Evolutionary conservation across 2,113 vertebrate genomes (phyloP).

Genomic region (Rhizomys pruinosus): DNA sequence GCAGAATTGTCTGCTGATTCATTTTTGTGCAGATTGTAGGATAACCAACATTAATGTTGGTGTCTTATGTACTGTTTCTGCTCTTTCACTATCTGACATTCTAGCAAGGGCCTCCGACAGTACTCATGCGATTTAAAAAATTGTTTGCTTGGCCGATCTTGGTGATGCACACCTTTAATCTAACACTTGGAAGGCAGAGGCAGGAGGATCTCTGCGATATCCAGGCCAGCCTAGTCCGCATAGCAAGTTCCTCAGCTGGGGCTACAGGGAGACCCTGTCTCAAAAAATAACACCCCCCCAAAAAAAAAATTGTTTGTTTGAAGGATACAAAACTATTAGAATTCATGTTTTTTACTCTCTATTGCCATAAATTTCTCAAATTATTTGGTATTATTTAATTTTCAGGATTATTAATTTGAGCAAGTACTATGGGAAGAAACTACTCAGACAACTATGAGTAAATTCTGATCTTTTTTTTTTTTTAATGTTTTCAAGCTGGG

Average conservation of each 20-base stretch:
- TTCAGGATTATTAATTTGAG: not conserved
- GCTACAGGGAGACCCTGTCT: too few species aligned
- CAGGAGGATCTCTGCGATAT: too few species aligned
- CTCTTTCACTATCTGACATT: not conserved
- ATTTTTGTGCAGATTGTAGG: not conserved
- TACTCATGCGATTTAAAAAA: too few species aligned
- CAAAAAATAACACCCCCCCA: too few species aligned
- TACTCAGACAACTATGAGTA: not conserved
- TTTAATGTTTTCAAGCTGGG: conserved; percentile 86
- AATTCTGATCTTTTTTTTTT: not conserved
- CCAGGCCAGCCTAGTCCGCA: too few species aligned
- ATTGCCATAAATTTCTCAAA: not conserved
- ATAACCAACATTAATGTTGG: not conserved
- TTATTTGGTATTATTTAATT: conserved; percentile 45
- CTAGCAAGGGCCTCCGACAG: not conserved
- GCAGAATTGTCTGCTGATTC: not conserved
- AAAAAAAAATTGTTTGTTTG: too few species aligned
- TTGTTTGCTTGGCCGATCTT: too few species aligned
- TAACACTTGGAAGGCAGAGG: too few species aligned
- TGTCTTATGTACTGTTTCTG: not conserved
- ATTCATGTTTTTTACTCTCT: not conserved
- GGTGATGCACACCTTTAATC: too few species aligned
- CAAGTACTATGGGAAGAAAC: not conserved
- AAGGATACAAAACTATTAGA: not conserved
- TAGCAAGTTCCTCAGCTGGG: too few species aligned